Evolutionary conservation across 2,888 invertebrate species (phyloP).

Genomic region (Odiellus spinosus): DNA sequence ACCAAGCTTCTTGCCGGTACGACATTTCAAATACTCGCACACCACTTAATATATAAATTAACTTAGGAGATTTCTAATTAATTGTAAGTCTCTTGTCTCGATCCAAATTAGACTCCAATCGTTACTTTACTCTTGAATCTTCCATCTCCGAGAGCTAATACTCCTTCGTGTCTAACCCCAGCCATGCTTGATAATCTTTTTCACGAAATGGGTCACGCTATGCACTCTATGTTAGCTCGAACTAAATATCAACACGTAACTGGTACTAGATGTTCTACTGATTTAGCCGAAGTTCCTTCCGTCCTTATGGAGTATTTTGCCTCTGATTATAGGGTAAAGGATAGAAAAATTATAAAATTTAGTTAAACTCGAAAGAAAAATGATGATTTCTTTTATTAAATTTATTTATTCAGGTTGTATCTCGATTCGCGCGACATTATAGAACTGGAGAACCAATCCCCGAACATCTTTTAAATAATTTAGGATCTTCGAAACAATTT

Average conservation of each 20-base stretch:
- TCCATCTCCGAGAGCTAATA: conserved; percentile 52
- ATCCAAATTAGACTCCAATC: conserved; percentile 11
- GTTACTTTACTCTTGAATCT: conserved; percentile 86
- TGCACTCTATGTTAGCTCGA: conserved; percentile 95
- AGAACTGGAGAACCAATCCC: conserved; percentile 71
- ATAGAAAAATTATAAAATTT: no score
- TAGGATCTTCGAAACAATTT: conserved; percentile 69
- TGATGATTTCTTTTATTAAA: no score
- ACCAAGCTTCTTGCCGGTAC: no score
- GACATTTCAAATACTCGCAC: no score
- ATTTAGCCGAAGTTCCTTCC: conserved; percentile 98
- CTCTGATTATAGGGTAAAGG: conserved; percentile 53
- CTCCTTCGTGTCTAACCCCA: conserved; percentile 62
- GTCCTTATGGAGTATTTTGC: conserved; percentile 97
- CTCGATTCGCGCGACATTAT: conserved; percentile 75
- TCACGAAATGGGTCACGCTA: conserved; percentile 97
- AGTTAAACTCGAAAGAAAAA: no score
- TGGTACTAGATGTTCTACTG: conserved; percentile 90
- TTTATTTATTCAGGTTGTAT: conserved; percentile 44
- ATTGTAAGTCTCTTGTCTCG: no score
- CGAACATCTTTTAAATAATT: conserved; percentile 54
- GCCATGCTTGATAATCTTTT: conserved; percentile 87
- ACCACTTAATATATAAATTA: no score
- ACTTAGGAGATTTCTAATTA: no score
- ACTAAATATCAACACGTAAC: conserved; percentile 93